phyloP scores from a whole-genome alignment of 2,888 invertebrate genomes.

The Oxytorus armatus region DNA sequence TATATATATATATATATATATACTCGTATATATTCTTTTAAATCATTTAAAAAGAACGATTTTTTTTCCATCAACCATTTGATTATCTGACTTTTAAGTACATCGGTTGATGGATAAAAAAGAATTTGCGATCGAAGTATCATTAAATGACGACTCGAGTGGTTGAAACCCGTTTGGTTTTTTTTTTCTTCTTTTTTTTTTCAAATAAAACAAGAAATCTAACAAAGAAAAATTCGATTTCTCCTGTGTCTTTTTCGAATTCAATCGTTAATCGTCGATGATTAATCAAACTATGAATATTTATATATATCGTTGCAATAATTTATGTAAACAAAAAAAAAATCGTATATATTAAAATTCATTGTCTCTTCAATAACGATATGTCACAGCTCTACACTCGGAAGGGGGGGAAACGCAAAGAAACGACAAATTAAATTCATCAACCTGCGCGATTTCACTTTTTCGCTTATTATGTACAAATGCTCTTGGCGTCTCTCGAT shows the following conservation, averaged over 20 bases:
- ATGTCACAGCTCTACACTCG: conserved; percentile 77
- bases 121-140: conserved; percentile 6
- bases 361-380: conserved; percentile 72
- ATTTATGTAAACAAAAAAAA: conserved; percentile 72
- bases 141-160: conserved; percentile 40
- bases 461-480: conserved; percentile 49
- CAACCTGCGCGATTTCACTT: conserved; percentile 35
- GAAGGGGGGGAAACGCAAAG: conserved; percentile 36
- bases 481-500: conserved; percentile 20
- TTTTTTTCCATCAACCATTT: conserved; percentile 19
- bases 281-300: conserved; percentile 23
- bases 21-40: not conserved
- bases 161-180: not conserved
- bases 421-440: conserved; percentile 39
- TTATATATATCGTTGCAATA: conserved; percentile 43
- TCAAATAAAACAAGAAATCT: no score
- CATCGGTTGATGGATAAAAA: conserved; percentile 10
- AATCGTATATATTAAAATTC: conserved; percentile 70
- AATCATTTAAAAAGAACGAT: not conserved
- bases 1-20: no score
- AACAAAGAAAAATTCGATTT: no score
- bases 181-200: no score
- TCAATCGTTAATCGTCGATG: no score
- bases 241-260: no score
- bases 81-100: conserved; percentile 21